Percentiles rank a stretch among this genome's conserved stretches.
Evolutionary conservation across 2,113 vertebrate genomes (phyloP).

Genomic region (Hassar affinis): DNA sequence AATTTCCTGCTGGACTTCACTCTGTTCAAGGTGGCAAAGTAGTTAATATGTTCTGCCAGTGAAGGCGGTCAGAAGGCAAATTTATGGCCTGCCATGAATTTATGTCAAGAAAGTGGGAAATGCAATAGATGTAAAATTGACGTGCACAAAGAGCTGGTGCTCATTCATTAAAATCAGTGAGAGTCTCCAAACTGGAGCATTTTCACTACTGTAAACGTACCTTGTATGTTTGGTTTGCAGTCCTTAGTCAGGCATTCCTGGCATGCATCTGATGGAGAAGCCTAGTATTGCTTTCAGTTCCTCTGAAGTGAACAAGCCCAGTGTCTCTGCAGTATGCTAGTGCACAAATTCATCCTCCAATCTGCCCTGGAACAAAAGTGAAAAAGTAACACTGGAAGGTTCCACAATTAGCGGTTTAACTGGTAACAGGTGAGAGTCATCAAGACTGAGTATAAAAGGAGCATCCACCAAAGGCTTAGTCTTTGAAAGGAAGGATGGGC

Average conservation of each 20-base stretch:
- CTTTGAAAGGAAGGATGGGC: too few species aligned
- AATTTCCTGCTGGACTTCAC: conserved; percentile 30
- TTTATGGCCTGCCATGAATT: neutral
- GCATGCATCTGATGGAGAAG: neutral
- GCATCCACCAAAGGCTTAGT: too few species aligned
- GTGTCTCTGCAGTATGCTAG: neutral
- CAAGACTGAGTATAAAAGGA: too few species aligned
- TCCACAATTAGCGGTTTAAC: too few species aligned
- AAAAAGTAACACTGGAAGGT: too few species aligned
- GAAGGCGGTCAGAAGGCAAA: neutral
- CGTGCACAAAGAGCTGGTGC: neutral
- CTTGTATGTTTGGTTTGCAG: neutral
- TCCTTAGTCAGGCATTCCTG: neutral
- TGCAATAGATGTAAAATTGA: neutral
- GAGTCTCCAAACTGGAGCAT: neutral
- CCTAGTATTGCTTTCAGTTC: neutral
- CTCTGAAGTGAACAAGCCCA: neutral
- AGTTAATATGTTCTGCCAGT: conserved; percentile 21
- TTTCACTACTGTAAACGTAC: neutral
- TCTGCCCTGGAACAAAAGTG: neutral
- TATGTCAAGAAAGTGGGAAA: neutral
- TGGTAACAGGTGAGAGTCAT: too few species aligned
- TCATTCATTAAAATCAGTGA: neutral
- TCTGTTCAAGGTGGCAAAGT: conserved; percentile 36
- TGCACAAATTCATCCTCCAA: neutral